A percentile compares a stretch with the other conserved stretches of the same genome.
Evolutionary conservation across 2,888 invertebrate genomes (phyloP).

Genomic region (Lottia gigantea): DNA sequence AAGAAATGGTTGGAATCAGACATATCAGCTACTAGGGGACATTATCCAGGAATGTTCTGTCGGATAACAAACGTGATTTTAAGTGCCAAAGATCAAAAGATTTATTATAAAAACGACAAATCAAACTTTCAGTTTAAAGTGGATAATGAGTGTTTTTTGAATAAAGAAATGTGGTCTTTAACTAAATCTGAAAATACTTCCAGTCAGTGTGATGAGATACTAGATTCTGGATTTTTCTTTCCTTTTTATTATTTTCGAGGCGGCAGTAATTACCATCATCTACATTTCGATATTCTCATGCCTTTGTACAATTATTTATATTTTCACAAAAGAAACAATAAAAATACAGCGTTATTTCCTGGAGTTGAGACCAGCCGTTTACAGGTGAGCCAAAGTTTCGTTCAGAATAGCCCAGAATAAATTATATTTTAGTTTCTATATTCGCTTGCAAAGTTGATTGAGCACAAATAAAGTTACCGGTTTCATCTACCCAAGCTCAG

Average conservation of each 20-base stretch:
- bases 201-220: conserved; percentile 39
- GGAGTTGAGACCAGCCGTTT: conserved; percentile 39
- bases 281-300: conserved; percentile 47
- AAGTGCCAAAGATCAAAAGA: conserved; percentile 5
- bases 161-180: conserved; percentile 19
- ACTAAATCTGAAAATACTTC: conserved; percentile 1
- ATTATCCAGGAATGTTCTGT: conserved; percentile 22
- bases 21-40: conserved; percentile 14
- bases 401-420: too few species aligned
- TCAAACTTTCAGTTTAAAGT: conserved; percentile 3
- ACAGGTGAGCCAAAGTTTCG: conserved; percentile 22
- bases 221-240: conserved; percentile 43
- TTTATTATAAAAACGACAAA: conserved; percentile 10
- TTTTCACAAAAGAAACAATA: conserved; percentile 11
- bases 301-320: conserved; percentile 29
- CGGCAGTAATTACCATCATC: conserved; percentile 49
- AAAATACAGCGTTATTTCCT: conserved; percentile 40
- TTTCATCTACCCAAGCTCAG: too few species aligned
- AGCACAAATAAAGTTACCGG: too few species aligned
- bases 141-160: conserved; percentile 8
- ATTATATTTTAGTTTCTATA: too few species aligned
- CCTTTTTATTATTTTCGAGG: conserved; percentile 43
- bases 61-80: conserved; percentile 20
- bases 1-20: conserved; percentile 14
- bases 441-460: too few species aligned